Evolutionary conservation across 2,797 vertebrate species (phyloP).

Genomic region (Pseudochirops cupreus): DNA sequence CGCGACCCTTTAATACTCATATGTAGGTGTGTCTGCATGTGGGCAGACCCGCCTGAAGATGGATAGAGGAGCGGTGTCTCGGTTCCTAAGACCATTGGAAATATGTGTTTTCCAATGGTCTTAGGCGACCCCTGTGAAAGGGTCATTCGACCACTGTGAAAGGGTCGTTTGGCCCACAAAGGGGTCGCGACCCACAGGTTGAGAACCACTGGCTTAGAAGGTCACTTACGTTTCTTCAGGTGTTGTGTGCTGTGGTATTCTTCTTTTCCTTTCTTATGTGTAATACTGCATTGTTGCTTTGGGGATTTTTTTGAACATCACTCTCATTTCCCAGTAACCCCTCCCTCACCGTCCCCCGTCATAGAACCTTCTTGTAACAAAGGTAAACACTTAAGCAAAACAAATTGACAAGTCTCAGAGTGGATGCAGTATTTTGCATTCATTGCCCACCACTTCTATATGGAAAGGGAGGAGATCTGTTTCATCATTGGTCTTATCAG

Average conservation of each 20-base stretch:
- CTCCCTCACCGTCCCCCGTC: background rate
- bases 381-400: background rate
- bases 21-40: too few species aligned
- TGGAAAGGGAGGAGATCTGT: background rate
- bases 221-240: background rate
- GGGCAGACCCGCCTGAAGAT: too few species aligned
- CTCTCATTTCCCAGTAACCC: background rate
- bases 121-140: too few species aligned
- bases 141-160: too few species aligned
- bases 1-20: too few species aligned
- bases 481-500: background rate
- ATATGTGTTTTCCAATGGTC: too few species aligned
- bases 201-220: too few species aligned
- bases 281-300: background rate
- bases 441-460: background rate
- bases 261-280: background rate
- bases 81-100: too few species aligned
- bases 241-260: background rate
- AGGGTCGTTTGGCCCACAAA: too few species aligned
- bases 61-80: too few species aligned
- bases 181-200: too few species aligned
- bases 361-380: background rate
- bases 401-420: background rate
- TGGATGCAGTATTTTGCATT: background rate
- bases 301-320: background rate